Evolutionary conservation across 1,140 invertebrate species (phyloP), one percentile per base, ranked within the genome.

Genomic region (Drosophila varians): DNA sequence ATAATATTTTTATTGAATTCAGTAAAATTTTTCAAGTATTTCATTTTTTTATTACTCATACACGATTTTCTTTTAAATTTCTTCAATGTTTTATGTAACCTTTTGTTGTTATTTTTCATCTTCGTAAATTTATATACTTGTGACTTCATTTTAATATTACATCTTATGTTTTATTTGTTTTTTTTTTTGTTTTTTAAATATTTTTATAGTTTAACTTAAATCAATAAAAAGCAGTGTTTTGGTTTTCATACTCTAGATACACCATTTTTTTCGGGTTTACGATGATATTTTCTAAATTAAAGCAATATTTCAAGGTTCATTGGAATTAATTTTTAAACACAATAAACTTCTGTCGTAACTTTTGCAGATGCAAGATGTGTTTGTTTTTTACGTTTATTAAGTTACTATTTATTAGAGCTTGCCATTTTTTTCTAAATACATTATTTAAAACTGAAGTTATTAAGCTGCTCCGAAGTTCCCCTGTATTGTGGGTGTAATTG

Each of bases 1-100:
- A 86, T 89, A 82, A 82, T 89, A 87, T 89, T 90, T 86, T 90
- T 89, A 87, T 90, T 89, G 77, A 89, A 89, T 90, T 90, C 77
- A 87, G 86, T 90, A 87, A 89, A 89, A 87, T 83, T 86, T 83
- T 83, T 87, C 61, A 83, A 88, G 88, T 83, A 84, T 61, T 80
- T 83, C 77, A 62, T 86, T 77, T 80, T n/a, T 83, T 73, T 45
- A 36, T 83, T 78, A 78, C 61, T 75, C 77, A 66, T 78, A 87
- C 78, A 83, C 72, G 76, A 68, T 56, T 83, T 74, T 71, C 23
- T 43, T 71, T 58, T 79, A 51, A 70, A 71, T 80, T 86, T 77
- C 57, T 40, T 78, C 52, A 54, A 80, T 75, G 42, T 73, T 60
- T 51, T 76, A 61, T 62, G 56, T 62, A 62, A 56, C 68, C 40